Percentiles rank a stretch among this genome's conserved stretches.
phyloP scores from a whole-genome alignment of 2,888 invertebrate species.

The Leucoma salicis region DNA sequence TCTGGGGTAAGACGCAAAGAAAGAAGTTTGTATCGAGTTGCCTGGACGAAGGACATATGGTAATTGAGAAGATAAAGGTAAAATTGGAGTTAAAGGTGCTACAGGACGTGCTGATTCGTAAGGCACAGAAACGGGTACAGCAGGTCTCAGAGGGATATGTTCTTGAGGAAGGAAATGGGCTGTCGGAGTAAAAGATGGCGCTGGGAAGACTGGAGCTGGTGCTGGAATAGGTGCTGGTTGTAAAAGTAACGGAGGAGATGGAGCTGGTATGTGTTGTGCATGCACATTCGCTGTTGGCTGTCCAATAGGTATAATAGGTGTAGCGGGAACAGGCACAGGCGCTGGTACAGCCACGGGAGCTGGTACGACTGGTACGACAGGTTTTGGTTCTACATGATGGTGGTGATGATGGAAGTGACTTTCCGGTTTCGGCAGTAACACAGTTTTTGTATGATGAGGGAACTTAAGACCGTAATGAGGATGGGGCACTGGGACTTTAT shows the following conservation, averaged over 20 bases:
- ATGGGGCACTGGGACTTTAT: constrained; percentile 59
- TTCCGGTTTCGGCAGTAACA: constrained; percentile 53
- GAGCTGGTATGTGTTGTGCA: constrained; percentile 53
- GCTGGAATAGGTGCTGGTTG: constrained; percentile 35
- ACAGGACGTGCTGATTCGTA: constrained; percentile 45
- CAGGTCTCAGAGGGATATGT: constrained; percentile 50
- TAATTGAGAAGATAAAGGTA: constrained; percentile 48
- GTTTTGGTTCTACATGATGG: constrained; percentile 64
- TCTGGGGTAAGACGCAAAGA: constrained; percentile 71
- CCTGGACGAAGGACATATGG: constrained; percentile 71
- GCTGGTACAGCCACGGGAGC: constrained; percentile 41
- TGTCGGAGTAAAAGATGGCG: constrained; percentile 40
- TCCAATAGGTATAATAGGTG: constrained; percentile 49
- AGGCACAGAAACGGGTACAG: constrained; percentile 46
- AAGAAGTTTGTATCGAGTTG: constrained; percentile 67
- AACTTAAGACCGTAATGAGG: constrained; percentile 64
- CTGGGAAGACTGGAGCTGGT: constrained; percentile 37
- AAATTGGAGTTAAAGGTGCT: constrained; percentile 40
- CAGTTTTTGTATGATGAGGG: constrained; percentile 56
- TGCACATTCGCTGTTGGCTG: constrained; percentile 45
- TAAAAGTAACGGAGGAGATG: constrained; percentile 42
- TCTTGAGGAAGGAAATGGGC: constrained; percentile 41
- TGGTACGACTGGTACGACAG: constrained; percentile 55
- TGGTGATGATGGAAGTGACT: constrained; percentile 73
- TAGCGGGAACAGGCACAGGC: constrained; percentile 35